Base-by-base conservation (phyloP, 2,797 vertebrate species). In the Pelochelys cantorii region DNA sequence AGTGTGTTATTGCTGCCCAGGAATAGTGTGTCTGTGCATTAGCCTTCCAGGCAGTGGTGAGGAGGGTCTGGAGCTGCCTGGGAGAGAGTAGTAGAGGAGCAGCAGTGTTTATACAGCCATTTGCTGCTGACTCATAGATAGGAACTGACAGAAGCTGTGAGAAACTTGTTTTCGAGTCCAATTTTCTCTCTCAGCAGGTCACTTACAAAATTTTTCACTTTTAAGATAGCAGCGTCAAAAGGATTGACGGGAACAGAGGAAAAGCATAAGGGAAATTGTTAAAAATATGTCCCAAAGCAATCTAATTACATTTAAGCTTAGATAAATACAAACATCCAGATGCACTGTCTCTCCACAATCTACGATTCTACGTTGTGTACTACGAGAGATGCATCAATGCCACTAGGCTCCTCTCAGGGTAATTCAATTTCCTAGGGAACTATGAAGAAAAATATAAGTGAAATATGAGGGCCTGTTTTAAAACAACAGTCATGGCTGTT, bases 121-220 rank as follows among this genome's bases (percentile, higher is more conserved):
- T 87, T 81, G 86, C 56, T 88, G 89, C 89, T 93, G 92, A 93
- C 83, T 93, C 92, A 93, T 75, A 52, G 86, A 29, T 87, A 89
- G 74, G 65, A 86, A 93, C 52, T 88, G 83, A 42, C 79, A 85
- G 86, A 79, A 75, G 89, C 86, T 83, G 89, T 74, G 79, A 88
- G 86, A 91, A 91, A 82, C 65, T 88, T 90, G 83, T 90, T 85
- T 86, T 88, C 80, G 29, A 93, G 89, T 62, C 75, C 52, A 75
- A 75, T 93, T 93, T 93, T 93, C 79, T 86, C 79, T 86, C 85
- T 81, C 68, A 54, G 82, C 82, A 85, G 87, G 92, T 80, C 71
- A 74, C 71, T 86, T 93, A n/a, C 74, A 82, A 78, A 52, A 80
- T 65, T 79, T 79, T 85, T 83, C 86, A 86, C 89, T 91, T 88